A percentile compares a stretch with the other conserved stretches of the same genome.
phyloP scores from a whole-genome alignment of 2,797 vertebrate species.

The Lacerta agilis region DNA sequence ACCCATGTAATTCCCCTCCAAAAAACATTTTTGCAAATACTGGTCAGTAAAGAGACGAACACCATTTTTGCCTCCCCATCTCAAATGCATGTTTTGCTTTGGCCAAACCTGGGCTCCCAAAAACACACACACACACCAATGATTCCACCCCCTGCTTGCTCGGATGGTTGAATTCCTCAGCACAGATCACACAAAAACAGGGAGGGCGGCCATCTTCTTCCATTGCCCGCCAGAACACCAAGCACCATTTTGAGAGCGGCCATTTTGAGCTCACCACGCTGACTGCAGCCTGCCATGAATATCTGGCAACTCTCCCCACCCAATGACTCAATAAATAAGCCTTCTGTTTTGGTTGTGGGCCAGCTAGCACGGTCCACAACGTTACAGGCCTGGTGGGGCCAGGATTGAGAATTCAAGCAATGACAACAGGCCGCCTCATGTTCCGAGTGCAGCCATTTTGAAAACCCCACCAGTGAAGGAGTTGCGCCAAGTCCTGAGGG shows the following conservation, averaged over 20 bases:
- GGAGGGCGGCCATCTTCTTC: background rate
- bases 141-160: background rate
- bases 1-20: background rate
- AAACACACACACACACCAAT: background rate
- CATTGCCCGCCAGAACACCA: background rate
- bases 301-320: too few relatives aligned
- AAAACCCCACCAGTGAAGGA: too few relatives aligned
- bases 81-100: background rate
- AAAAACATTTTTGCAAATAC: conserved; percentile 1
- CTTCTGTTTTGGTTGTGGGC: background rate
- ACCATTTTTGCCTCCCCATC: background rate
- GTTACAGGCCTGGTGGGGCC: background rate
- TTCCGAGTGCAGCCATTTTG: background rate
- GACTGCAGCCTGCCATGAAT: too few relatives aligned
- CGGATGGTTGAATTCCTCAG: background rate
- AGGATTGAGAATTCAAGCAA: background rate
- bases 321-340: rapidly evolving
- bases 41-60: background rate
- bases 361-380: background rate
- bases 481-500: background rate
- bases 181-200: too few relatives aligned
- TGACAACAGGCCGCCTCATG: background rate
- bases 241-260: too few relatives aligned
- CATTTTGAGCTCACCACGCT: too few relatives aligned
- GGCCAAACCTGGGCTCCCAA: background rate